Percentiles rank a stretch among this genome's conserved stretches.
Evolutionary conservation across 2,113 vertebrate genomes (phyloP).

Genomic region (Marmota monax): DNA sequence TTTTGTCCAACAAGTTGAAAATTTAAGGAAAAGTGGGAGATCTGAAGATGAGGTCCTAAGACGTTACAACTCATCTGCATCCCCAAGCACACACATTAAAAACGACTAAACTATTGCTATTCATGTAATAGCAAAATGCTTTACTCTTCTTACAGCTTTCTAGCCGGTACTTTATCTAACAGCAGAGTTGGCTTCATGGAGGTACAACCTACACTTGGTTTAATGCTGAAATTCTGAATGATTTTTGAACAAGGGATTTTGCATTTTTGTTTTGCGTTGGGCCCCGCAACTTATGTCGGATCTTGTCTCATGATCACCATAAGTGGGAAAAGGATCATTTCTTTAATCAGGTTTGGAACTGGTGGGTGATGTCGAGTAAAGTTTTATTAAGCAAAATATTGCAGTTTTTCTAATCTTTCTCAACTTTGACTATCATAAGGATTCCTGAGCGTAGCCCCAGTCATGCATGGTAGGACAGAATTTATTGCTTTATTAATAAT

Average conservation of each 20-base stretch:
- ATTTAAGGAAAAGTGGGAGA: background rate
- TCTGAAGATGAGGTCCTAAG: background rate
- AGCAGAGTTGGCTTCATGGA: background rate
- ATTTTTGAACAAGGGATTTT: background rate
- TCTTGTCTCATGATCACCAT: background rate
- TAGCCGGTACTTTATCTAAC: background rate
- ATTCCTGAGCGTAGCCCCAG: background rate
- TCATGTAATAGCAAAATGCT: slow-evolving; percentile 5
- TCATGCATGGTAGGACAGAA: background rate
- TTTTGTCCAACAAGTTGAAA: slow-evolving; percentile 45
- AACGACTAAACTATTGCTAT: background rate
- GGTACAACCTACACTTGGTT: background rate
- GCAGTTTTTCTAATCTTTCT: background rate
- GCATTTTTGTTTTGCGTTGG: slow-evolving; percentile 33
- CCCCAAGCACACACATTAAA: background rate
- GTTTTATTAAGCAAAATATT: slow-evolving; percentile 9
- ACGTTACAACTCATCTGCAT: background rate
- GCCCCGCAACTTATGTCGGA: background rate
- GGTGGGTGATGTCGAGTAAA: slow-evolving; percentile 17
- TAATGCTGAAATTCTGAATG: slow-evolving; percentile 14
- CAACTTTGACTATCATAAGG: background rate
- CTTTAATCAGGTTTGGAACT: background rate
- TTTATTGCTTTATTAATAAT: slow-evolving; percentile 1
- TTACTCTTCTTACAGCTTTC: slow-evolving; percentile 29
- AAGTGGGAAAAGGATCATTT: background rate